A percentile compares a stretch with the other conserved stretches of the same genome.
Conservation (phyloP, 2,797 vertebrate species). For the Pteropus rufus region DNA sequence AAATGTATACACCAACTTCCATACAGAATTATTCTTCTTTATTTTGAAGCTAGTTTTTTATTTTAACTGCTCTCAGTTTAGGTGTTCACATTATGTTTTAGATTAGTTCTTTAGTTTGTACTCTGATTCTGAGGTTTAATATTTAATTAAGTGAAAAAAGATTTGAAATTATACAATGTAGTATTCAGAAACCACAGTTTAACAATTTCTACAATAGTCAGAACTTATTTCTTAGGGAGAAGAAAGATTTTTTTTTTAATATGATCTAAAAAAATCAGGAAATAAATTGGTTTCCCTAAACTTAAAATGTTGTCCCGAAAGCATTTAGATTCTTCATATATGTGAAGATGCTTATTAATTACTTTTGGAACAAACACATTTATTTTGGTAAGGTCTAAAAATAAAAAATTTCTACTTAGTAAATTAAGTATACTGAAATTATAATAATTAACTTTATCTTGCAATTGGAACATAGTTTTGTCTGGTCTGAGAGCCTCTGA, state of each 20-base stretch:
- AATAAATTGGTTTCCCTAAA: background rate
- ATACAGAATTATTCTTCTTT: constrained; percentile 10
- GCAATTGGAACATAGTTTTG: background rate
- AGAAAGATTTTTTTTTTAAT: background rate
- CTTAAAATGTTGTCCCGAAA: background rate
- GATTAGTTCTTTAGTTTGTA: constrained; percentile 26
- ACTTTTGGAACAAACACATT: background rate
- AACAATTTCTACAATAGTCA: background rate
- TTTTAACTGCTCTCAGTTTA: background rate
- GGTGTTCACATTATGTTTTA: background rate
- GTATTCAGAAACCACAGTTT: constrained; percentile 9
- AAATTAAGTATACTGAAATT: constrained; percentile 15
- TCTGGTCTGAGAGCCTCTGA: background rate
- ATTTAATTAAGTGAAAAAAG: background rate
- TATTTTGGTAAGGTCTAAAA: background rate
- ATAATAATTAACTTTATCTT: background rate
- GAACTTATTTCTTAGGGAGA: background rate
- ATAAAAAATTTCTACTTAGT: background rate
- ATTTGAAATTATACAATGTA: background rate
- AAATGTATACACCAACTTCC: background rate
- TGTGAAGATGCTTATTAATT: background rate
- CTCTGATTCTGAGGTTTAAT: background rate
- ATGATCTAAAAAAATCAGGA: background rate
- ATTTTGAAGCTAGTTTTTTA: constrained; percentile 4
- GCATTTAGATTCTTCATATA: background rate